Evolutionary conservation across 1,140 invertebrate species (phyloP).

Genomic region (Euwallacea similis): DNA sequence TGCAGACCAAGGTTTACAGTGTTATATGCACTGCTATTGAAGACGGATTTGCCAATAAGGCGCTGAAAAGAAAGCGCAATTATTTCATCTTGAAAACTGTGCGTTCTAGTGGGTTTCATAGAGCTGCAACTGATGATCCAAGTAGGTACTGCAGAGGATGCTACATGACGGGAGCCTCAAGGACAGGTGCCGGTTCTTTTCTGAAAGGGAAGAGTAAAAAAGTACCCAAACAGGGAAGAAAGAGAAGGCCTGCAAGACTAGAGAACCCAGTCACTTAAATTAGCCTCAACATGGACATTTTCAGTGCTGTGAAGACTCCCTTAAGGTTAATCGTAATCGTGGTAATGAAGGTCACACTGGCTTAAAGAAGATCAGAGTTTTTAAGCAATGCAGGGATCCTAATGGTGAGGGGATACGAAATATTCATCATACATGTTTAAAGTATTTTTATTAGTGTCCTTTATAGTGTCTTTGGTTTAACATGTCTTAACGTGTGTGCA

Average conservation of each 20-base stretch:
- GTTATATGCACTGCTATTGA: constrained; percentile 36
- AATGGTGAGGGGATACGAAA: no score
- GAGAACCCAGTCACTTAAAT: not conserved
- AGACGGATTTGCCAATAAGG: constrained; percentile 36
- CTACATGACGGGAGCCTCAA: not conserved
- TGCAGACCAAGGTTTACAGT: constrained; percentile 34
- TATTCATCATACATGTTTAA: no score
- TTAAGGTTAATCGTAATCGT: not conserved
- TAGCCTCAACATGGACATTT: not conserved
- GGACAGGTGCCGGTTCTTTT: not conserved
- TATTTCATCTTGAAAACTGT: constrained; percentile 33
- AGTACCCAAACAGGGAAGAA: not conserved
- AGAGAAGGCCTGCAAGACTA: not conserved
- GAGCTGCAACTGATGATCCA: constrained; percentile 23
- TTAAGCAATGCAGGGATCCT: no score
- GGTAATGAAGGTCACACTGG: not conserved
- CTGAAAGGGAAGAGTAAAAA: not conserved
- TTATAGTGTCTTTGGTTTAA: no score
- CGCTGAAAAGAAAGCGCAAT: constrained; percentile 33
- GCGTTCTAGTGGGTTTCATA: not conserved
- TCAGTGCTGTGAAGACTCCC: not conserved
- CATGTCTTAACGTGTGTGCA: no score
- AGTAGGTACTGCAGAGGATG: constrained; percentile 21
- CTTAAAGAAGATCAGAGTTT: no score
- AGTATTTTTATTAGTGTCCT: no score